These are phyloP conservation scores for Periophthalmus magnuspinnatus DNA, from an alignment of 2,797 vertebrate species.

Conservation along the genomic window DNA sequence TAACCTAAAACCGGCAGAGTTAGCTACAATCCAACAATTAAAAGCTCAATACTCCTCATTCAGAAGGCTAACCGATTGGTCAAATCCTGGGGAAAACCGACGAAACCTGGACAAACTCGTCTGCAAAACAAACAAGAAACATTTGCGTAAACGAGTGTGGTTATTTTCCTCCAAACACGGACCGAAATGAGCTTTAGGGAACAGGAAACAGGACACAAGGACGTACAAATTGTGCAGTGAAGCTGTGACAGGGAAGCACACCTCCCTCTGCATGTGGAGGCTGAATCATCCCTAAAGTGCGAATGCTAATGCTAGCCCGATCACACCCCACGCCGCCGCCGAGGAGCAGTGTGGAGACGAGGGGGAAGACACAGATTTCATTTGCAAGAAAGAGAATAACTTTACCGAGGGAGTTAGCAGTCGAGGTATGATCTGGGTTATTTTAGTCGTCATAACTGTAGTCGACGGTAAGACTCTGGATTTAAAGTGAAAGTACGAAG, in stretches of 20 bases:
- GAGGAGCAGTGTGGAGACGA: constrained; percentile 41
- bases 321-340: constrained; percentile 48
- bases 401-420: constrained; percentile 4
- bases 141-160: too few species aligned
- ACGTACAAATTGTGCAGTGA: constrained; percentile 19
- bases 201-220: constrained; percentile 43
- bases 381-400: constrained; percentile 29
- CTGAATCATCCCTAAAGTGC: constrained; percentile 48
- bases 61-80: too few species aligned
- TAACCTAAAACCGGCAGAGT: too few species aligned
- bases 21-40: too few species aligned
- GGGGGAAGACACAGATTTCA: constrained; percentile 28
- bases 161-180: not conserved
- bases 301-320: constrained; percentile 55
- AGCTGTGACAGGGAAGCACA: constrained; percentile 32
- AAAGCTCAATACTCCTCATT: too few species aligned
- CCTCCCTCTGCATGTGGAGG: constrained; percentile 20
- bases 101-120: too few species aligned
- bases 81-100: too few species aligned
- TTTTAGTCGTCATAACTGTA: not conserved
- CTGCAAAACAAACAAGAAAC: not conserved
- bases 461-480: not conserved
- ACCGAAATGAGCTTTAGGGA: not conserved
- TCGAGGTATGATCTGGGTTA: constrained; percentile 1
- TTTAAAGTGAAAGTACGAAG: not conserved